phyloP scores from a whole-genome alignment of 2,113 vertebrate genomes.

The Mirounga angustirostris region DNA sequence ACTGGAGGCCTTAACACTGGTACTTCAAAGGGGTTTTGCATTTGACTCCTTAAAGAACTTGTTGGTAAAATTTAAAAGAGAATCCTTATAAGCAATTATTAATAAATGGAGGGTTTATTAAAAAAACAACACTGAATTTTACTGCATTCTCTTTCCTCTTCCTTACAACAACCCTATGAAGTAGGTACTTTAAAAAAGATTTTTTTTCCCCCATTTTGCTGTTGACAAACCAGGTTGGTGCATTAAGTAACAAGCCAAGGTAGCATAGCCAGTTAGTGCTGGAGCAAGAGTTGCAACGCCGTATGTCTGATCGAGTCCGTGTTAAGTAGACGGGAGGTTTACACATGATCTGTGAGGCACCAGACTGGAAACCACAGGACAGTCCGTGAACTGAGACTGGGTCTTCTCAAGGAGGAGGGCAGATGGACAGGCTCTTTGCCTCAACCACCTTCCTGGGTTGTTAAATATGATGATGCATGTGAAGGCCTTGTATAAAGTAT shows the following conservation, averaged over 20 bases:
- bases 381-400: background rate
- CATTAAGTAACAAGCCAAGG: background rate
- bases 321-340: background rate
- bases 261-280: background rate
- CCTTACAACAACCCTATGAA: background rate
- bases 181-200: background rate
- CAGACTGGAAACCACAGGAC: background rate
- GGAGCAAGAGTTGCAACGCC: background rate
- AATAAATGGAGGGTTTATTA: background rate
- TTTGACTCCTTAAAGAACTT: background rate
- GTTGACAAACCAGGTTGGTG: background rate
- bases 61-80: background rate
- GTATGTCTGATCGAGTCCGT: background rate
- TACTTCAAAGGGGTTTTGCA: background rate
- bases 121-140: background rate
- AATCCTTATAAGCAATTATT: background rate
- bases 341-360: background rate
- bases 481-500: background rate
- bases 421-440: background rate
- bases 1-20: background rate
- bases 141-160: background rate
- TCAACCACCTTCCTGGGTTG: background rate
- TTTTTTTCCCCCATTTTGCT: background rate
- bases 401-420: conserved; percentile 6
- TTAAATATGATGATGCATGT: background rate